Base-by-base conservation (phyloP, 2,888 invertebrate species). In the Drosophila atripex region DNA sequence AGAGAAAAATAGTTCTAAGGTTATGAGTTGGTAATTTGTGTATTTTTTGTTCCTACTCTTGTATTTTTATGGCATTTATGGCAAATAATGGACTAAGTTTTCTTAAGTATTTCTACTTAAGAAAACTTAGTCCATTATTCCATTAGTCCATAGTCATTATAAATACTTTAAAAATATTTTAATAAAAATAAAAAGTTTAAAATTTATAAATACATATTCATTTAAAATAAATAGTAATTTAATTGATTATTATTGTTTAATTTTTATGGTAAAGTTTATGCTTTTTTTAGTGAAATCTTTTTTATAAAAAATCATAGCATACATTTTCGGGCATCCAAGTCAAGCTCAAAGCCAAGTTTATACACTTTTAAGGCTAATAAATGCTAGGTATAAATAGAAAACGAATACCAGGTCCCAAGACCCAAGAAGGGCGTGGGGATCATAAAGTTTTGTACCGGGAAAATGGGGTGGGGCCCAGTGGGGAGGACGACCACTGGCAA, bases 401-500 rank as follows among this genome's bases (percentile, higher is more conserved):
- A 63, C 52, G 56, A 72, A 54, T 63, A 54, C 49, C 16, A 35
- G 55, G 52, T 50, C 65, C 41, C 51, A 14, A 41, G 49, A 12
- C 28, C 35, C 47, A 39, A 12, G 49, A 30, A 30, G 54, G 46
- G 51, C 41, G 70, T 59, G 59, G 60, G 49, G 47, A 32, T 38
- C 55, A 72, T 64, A 61, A 70, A 61, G 50, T 55, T 71, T 70
- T 51, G 60, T 47, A 47, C 43, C 45, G 69, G 18, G 50, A 25
- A 49, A 43, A 32, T 35, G 41, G 18, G 39, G 35, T 30, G 18
- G 56, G 47, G 50, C 16, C 46, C 45, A 52, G 57, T 35, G 55
- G 76, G 69, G 28, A 65, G 72, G 73, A 71, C 73, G 77, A 82
- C 83, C 78, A 77, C 79, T 83, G 75, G 78, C 78, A 80, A 80